These are phyloP conservation scores for Azorinus chamasolen DNA, from an alignment of 2,888 invertebrate genomes.

Conservation along the genomic window DNA sequence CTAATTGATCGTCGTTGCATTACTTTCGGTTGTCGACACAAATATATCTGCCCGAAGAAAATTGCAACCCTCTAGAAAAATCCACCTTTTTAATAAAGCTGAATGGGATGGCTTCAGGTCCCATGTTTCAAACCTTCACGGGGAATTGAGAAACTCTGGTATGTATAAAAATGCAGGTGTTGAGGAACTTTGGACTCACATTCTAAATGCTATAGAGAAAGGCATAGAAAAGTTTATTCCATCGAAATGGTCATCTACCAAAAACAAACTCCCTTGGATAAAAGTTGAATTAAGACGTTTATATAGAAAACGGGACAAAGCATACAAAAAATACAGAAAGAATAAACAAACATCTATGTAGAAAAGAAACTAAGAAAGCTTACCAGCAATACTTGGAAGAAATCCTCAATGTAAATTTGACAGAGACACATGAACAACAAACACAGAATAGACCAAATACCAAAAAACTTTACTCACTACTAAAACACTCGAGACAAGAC, in stretches of 20 bases:
- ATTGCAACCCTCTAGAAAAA: constrained; percentile 15
- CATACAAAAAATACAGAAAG: background rate
- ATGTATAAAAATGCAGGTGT: too few species aligned
- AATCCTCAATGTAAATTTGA: constrained; percentile 19
- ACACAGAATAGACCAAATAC: constrained; percentile 12
- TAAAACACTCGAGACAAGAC: constrained; percentile 40
- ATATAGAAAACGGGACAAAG: constrained; percentile 24
- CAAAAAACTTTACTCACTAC: constrained; percentile 35
- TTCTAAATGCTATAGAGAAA: constrained; percentile 6
- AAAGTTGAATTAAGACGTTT: constrained; percentile 9
- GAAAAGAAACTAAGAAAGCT: constrained; percentile 16
- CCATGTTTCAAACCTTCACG: constrained; percentile 19
- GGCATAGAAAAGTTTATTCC: constrained; percentile 12
- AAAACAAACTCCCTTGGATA: constrained; percentile 33
- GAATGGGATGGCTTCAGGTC: constrained; percentile 22
- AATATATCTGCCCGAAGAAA: constrained; percentile 20
- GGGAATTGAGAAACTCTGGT: background rate
- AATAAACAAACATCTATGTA: constrained; percentile 9
- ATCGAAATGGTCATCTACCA: constrained; percentile 16
- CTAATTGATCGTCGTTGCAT: too few species aligned
- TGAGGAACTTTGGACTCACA: constrained; percentile 10
- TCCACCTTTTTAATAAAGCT: constrained; percentile 15
- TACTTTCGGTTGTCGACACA: too few species aligned
- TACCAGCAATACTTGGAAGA: constrained; percentile 30
- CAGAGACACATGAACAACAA: background rate